Evolutionary conservation across 2,888 invertebrate species (phyloP), one percentile per base, ranked within the genome.

Genomic region (Drosophila barbarae): DNA sequence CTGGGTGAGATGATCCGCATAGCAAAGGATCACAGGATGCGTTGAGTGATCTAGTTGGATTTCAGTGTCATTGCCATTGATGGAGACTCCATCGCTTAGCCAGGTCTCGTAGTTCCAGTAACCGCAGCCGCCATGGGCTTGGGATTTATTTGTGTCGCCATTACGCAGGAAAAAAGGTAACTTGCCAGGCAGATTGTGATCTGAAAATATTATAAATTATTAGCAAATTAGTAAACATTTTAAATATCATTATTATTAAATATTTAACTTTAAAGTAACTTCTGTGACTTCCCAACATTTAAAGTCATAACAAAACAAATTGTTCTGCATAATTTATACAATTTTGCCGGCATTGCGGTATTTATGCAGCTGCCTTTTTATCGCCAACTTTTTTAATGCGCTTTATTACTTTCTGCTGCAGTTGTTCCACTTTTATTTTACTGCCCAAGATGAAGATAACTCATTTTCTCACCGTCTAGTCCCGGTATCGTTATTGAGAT

Each of bases 61-160:
- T 30, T 46, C 28, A 15, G 41, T 36, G 10, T 28, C 86, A 87
- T 15, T 39, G 8, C 42, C 87, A 87, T 18, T 26, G 2, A 72
- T 73, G 2, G 68, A 60, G 42, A 92, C 91, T 0, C 93, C 93
- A 54, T 90, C 87, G 3, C 88, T 90, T 1, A 91, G 90, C 93
- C 93, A 93, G 35, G 88, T 60, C 90, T 91, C 54, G 86, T 92
- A 92, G 81, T 92, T 91, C 93, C 93, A 93, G 76, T 90, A 93
- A 9, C 91, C 91, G 78, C 93, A 93, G 28, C 87, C 83, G 6
- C 74, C 86, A 21, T 85, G 87, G 1, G 15, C 21, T 12, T 6
- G 3, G 8, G 35, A 9, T 12, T 35, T 26, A 8, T 55, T 38
- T 8, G 49, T 36, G 26, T 59, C 50, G 9, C 64, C 57, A 52